A percentile compares a stretch with the other conserved stretches of the same genome.
Evolutionary conservation across 2,888 invertebrate genomes (phyloP).

Genomic region (Limnephilus rhombicus): DNA sequence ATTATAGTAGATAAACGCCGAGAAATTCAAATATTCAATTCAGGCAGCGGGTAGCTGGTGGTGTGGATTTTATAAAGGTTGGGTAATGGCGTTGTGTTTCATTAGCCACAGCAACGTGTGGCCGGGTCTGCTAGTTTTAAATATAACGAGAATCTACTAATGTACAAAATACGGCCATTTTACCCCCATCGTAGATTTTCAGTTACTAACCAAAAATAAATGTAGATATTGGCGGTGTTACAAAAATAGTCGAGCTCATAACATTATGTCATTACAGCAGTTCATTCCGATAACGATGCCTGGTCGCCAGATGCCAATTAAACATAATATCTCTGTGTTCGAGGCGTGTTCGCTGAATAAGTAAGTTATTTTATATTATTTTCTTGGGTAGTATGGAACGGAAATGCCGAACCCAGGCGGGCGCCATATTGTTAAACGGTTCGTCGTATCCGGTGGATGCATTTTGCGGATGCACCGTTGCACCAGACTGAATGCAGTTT

Average conservation of each 20-base stretch:
- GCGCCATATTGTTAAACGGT: slow-evolving; percentile 35
- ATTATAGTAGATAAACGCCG: too few species aligned
- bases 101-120: too few species aligned
- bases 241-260: not conserved
- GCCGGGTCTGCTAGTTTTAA: too few species aligned
- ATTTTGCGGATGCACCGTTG: not conserved
- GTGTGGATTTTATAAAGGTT: too few species aligned
- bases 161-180: not conserved
- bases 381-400: slow-evolving; percentile 4
- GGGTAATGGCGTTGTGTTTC: too few species aligned
- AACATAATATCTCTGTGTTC: not conserved
- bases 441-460: slow-evolving; percentile 23
- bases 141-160: not conserved
- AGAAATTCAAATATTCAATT: not conserved
- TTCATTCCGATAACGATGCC: not conserved
- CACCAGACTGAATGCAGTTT: not conserved
- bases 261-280: not conserved
- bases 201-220: not conserved
- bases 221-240: not conserved
- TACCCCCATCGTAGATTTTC: not conserved
- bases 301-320: not conserved
- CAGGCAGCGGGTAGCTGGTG: too few species aligned
- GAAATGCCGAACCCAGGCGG: slow-evolving; percentile 33
- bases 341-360: slow-evolving; percentile 12
- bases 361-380: not conserved